phyloP scores from a whole-genome alignment of 2,113 vertebrate species.

The Engystomops pustulosus region DNA sequence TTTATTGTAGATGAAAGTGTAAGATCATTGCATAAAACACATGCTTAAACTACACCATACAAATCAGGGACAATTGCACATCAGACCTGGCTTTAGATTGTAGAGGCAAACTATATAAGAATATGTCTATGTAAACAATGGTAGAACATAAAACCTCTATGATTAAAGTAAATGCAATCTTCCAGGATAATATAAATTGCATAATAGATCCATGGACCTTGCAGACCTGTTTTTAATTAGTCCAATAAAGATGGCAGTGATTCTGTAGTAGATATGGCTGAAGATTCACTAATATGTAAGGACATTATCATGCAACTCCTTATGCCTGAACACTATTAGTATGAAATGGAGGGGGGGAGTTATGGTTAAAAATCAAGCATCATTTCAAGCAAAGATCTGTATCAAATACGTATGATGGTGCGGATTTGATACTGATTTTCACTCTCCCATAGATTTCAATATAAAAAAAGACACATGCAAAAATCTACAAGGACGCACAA shows the following conservation, averaged over 20 bases:
- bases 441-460: too few relatives aligned
- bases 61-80: background rate
- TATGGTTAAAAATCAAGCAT: too few relatives aligned
- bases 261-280: background rate
- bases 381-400: too few relatives aligned
- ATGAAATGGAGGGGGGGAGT: too few relatives aligned
- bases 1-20: constrained; percentile 6
- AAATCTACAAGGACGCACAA: too few relatives aligned
- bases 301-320: too few relatives aligned
- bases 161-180: background rate
- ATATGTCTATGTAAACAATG: background rate
- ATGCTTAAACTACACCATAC: background rate
- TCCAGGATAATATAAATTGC: background rate
- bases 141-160: background rate
- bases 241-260: too few relatives aligned
- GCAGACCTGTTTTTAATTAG: background rate
- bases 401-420: too few relatives aligned
- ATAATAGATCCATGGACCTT: background rate
- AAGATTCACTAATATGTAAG: too few relatives aligned
- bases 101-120: background rate
- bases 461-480: too few relatives aligned
- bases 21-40: background rate
- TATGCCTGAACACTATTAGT: too few relatives aligned
- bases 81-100: background rate
- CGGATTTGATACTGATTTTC: too few relatives aligned